A percentile compares a stretch with the other conserved stretches of the same genome.
Conservation (phyloP, 2,113 vertebrate species). For the Ornithorhynchus anatinus region DNA sequence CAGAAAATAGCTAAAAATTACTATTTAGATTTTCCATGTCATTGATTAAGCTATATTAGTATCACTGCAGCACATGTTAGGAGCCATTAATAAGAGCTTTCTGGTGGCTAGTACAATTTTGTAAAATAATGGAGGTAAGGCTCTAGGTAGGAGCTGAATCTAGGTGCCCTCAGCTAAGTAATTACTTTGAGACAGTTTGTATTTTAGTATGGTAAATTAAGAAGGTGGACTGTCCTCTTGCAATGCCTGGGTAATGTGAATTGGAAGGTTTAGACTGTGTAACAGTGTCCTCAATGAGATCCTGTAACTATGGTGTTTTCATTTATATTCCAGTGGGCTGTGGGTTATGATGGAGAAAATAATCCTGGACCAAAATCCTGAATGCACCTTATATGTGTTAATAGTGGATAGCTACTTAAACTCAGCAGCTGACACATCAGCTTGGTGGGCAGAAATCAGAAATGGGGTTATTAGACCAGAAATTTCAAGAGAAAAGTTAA, state of each 20-base stretch:
- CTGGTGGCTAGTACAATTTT: neutral
- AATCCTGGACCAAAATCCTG: neutral
- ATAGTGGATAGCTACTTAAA: too few relatives aligned
- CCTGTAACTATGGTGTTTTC: neutral
- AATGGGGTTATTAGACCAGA: too few relatives aligned
- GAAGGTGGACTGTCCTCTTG: neutral
- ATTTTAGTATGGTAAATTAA: neutral
- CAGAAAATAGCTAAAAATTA: neutral
- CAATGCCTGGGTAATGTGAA: neutral
- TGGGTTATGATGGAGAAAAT: neutral
- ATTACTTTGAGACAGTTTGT: neutral
- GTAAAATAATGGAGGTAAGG: neutral
- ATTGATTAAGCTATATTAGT: neutral
- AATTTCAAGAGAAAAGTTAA: too few relatives aligned
- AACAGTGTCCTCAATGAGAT: neutral
- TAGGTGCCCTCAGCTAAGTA: neutral
- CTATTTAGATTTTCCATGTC: neutral
- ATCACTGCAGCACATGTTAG: neutral
- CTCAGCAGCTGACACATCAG: too few relatives aligned
- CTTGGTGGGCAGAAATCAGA: too few relatives aligned
- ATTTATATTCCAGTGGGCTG: neutral
- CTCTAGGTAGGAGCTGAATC: neutral
- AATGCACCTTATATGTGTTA: neutral
- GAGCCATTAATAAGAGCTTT: neutral
- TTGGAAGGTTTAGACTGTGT: neutral